Evolutionary conservation across 2,797 vertebrate genomes (phyloP).

Genomic region (Siniperca undulata): DNA sequence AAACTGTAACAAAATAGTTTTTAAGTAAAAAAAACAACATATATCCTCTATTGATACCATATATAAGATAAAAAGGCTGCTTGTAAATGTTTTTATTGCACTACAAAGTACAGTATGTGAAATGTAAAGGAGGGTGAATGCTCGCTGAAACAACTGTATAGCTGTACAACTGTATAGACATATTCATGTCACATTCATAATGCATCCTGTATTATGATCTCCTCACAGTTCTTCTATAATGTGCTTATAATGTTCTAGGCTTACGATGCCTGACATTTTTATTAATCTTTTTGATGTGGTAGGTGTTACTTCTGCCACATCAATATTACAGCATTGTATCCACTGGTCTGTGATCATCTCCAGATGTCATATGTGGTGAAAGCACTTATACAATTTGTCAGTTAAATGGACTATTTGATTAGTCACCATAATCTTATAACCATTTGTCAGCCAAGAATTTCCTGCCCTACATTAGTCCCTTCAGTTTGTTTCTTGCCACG

Average conservation of each 20-base stretch:
- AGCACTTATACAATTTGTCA: constrained; percentile 35
- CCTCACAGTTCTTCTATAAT: constrained; percentile 19
- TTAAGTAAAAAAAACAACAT: not conserved
- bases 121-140: not conserved
- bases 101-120: not conserved
- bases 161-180: constrained; percentile 30
- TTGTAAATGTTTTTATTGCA: constrained; percentile 8
- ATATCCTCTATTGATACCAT: not conserved
- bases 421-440: constrained; percentile 40
- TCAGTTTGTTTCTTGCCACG: constrained; percentile 42
- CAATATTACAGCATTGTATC: constrained; percentile 13
- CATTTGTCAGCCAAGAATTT: constrained; percentile 39
- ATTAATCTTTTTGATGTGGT: constrained; percentile 28
- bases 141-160: not conserved
- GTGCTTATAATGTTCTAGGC: constrained; percentile 12
- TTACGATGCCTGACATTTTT: constrained; percentile 16
- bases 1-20: not conserved
- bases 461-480: constrained; percentile 35
- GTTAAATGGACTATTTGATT: constrained; percentile 43
- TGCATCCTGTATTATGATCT: constrained; percentile 19
- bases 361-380: constrained; percentile 15
- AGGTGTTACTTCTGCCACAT: constrained; percentile 7
- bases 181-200: constrained; percentile 34
- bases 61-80: constrained; percentile 3
- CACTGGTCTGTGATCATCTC: constrained; percentile 15